Base-by-base conservation (phyloP, 2,113 vertebrate species). In the Percopsis transmontana region DNA sequence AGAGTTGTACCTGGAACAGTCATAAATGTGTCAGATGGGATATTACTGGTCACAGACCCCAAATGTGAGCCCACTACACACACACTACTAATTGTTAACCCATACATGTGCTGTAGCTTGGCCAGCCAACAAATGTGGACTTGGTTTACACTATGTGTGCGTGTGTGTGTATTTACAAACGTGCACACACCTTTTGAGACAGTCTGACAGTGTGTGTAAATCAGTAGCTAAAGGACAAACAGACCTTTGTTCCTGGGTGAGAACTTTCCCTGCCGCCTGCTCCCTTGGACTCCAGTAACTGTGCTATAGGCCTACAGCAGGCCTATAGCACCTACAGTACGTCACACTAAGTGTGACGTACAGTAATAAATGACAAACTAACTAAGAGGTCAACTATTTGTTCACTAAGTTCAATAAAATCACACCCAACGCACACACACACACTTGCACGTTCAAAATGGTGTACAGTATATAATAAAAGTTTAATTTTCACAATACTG, bases 201-300 rank as follows among this genome's bases (percentile, higher is more conserved):
- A 54, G 42, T 1, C 11, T 16, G 70, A 48, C 61, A 39, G 40
- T 56, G 12, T 27, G 59, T 69, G 90, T 91, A 79, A 91, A 91
- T 90, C 72, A 63, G 86, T 90, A 91, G 70, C 89, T 77, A 80
- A 58, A 71, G 58, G 53, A 70, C 81, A 91, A 88, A 92, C 74
- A 84, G 74, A 88, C 85, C 89, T 92, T 92, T 89, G 88, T 12
- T 62, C 87, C 64, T 5, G 18, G 45, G 70, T 24, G 41, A 54
- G 45, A 54, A 50, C 10, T 0, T 16, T 6, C 40, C 19, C 60
- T 51, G 24, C 51, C 50, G 39, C 27, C 58, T 41, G 33, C 20
- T 70, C 19, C 15, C 2, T 16, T 24, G 40, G 7, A 18, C 24
- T 50, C 24, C 27, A 21, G 6, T 23, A 19, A 54, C 38, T 38